These are phyloP conservation scores for Caprella mutica DNA, from an alignment of 2,888 invertebrate genomes.

Conservation along the genomic window DNA sequence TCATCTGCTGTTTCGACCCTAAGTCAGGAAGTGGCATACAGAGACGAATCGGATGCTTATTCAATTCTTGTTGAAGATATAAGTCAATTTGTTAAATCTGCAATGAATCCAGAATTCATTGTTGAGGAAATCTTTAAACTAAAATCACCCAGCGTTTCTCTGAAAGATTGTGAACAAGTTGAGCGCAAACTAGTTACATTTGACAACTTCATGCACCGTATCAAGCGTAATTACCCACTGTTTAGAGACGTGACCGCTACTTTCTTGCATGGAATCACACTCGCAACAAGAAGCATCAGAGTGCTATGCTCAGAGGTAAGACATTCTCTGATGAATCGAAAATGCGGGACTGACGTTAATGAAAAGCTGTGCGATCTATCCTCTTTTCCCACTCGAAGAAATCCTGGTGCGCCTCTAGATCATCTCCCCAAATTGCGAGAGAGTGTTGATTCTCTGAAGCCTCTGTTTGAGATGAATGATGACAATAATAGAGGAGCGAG, in stretches of 20 bases:
- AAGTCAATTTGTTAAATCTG: slow-evolving; percentile 24
- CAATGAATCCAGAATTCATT: slow-evolving; percentile 28
- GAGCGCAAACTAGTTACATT: slow-evolving; percentile 43
- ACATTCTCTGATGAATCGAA: background rate
- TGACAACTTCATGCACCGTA: slow-evolving; percentile 43
- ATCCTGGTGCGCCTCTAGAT: slow-evolving; percentile 16
- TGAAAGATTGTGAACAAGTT: slow-evolving; percentile 4
- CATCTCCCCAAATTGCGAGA: slow-evolving; percentile 9
- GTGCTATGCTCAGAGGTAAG: slow-evolving; percentile 8
- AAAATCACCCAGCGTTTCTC: background rate
- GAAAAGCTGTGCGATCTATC: background rate
- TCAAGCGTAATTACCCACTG: slow-evolving; percentile 42
- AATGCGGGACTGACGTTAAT: slow-evolving; percentile 7
- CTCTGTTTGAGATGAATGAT: slow-evolving; percentile 13
- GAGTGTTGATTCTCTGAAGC: background rate
- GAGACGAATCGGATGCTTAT: slow-evolving; percentile 36
- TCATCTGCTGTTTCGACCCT: slow-evolving; percentile 17
- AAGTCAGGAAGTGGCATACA: slow-evolving; percentile 34
- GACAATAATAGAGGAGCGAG: slow-evolving; percentile 10
- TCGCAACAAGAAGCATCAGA: slow-evolving; percentile 20
- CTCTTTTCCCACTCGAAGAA: slow-evolving; percentile 20
- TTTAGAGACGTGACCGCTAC: slow-evolving; percentile 70
- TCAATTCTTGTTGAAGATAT: slow-evolving; percentile 40
- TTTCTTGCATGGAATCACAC: slow-evolving; percentile 48
- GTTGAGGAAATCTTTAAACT: slow-evolving; percentile 17